Evolutionary conservation across 1,140 invertebrate species (phyloP).

Genomic region (Daktulosphaira vitifoliae): DNA sequence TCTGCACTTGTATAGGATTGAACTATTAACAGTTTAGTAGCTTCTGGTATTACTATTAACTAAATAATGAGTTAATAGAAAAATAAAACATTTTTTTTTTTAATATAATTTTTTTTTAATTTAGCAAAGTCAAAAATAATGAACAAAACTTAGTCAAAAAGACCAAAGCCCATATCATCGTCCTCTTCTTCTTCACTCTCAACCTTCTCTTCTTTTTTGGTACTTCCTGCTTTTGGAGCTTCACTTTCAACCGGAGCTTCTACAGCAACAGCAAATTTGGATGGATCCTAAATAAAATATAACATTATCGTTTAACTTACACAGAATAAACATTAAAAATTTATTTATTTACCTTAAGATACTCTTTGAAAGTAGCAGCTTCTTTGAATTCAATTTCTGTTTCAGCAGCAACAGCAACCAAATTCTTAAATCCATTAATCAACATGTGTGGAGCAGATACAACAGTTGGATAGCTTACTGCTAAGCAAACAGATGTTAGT

Average conservation of each 20-base stretch:
- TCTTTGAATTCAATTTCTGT: slow-evolving; percentile 94
- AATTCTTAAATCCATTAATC: slow-evolving; percentile 95
- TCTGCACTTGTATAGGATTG: too few species aligned
- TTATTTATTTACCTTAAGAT: slow-evolving; percentile 56
- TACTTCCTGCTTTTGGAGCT: slow-evolving; percentile 48
- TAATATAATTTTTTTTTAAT: slow-evolving; percentile 3
- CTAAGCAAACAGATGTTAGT: slow-evolving; percentile 86
- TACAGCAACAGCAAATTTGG: slow-evolving; percentile 74
- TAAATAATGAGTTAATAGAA: too few species aligned
- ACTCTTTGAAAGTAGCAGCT: slow-evolving; percentile 86
- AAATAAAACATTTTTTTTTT: too few species aligned
- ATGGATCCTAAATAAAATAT: slow-evolving; percentile 63
- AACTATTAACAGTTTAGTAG: too few species aligned
- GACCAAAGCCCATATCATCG: slow-evolving; percentile 94
- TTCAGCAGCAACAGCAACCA: slow-evolving; percentile 89
- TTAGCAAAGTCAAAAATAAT: background rate
- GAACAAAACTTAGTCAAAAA: slow-evolving; percentile 67
- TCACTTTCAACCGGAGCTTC: slow-evolving; percentile 53
- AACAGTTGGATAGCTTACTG: slow-evolving; percentile 90
- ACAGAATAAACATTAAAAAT: background rate
- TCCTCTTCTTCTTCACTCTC: slow-evolving; percentile 77
- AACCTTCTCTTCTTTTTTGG: slow-evolving; percentile 60
- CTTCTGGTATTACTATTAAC: too few species aligned
- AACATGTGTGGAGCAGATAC: slow-evolving; percentile 96
- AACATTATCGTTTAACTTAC: background rate